A percentile compares a stretch with the other conserved stretches of the same genome.
Evolutionary conservation across 2,888 invertebrate genomes (phyloP).

Genomic region (Brenthis daphne): DNA sequence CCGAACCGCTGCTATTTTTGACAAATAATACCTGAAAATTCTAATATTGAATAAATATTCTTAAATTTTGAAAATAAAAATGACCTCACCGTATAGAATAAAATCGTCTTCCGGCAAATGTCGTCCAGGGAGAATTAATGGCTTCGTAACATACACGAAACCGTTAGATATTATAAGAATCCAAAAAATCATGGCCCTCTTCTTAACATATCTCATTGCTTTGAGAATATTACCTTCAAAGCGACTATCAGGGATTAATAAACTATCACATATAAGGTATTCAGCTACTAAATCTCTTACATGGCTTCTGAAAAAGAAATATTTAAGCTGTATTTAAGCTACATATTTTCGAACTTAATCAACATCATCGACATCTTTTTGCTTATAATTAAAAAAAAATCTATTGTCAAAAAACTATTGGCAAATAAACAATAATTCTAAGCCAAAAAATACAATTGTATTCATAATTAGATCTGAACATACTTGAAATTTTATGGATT

Average conservation of each 20-base stretch:
- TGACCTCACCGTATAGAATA: slow-evolving; percentile 5
- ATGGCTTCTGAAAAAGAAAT: slow-evolving; percentile 43
- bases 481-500: too few species aligned
- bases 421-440: neutral
- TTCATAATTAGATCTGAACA: neutral
- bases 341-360: neutral
- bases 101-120: slow-evolving; percentile 38
- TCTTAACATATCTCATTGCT: slow-evolving; percentile 51
- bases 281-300: slow-evolving; percentile 48
- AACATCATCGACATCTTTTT: neutral
- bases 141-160: slow-evolving; percentile 46
- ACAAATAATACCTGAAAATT: neutral
- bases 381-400: neutral
- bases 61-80: neutral
- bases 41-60: neutral
- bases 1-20: neutral
- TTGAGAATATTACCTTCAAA: slow-evolving; percentile 48
- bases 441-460: neutral
- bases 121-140: slow-evolving; percentile 49
- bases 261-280: slow-evolving; percentile 46
- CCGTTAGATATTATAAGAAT: slow-evolving; percentile 51
- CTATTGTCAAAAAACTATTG: neutral
- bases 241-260: slow-evolving; percentile 45
- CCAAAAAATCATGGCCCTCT: slow-evolving; percentile 55
- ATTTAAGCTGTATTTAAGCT: neutral